A percentile compares a stretch with the other conserved stretches of the same genome.
phyloP scores from a whole-genome alignment of 2,797 vertebrate genomes.

The Poecile montanus region DNA sequence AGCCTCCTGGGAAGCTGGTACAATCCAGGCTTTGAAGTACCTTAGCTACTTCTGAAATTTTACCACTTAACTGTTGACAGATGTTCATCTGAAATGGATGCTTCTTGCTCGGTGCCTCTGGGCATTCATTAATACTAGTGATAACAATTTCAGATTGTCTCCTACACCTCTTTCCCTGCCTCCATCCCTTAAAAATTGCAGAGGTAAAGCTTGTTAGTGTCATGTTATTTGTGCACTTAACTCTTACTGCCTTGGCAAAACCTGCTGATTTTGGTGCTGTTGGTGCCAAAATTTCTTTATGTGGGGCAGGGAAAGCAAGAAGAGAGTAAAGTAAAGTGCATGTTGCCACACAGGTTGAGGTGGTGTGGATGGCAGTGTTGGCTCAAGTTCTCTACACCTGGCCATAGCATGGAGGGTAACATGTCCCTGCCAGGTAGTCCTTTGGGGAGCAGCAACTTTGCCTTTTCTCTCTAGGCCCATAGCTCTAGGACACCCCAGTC shows the following conservation, averaged over 20 bases:
- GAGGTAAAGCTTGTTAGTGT: slow-evolving; percentile 18
- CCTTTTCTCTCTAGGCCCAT: neutral
- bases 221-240: neutral
- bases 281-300: neutral
- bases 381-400: neutral
- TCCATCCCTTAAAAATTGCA: slow-evolving; percentile 30
- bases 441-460: neutral
- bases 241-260: neutral
- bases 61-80: slow-evolving; percentile 48
- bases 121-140: slow-evolving; percentile 55
- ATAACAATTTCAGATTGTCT: slow-evolving; percentile 55
- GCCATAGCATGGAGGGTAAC: neutral
- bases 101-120: slow-evolving; percentile 19
- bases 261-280: neutral
- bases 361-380: neutral
- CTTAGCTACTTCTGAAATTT: slow-evolving; percentile 19
- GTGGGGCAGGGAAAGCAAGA: neutral
- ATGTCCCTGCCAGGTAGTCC: neutral
- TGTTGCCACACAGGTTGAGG: neutral
- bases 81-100: slow-evolving; percentile 57
- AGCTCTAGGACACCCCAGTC: neutral
- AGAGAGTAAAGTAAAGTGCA: neutral
- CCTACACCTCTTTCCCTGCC: slow-evolving; percentile 5
- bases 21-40: neutral
- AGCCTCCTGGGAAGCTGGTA: neutral